Conservation (phyloP, 2,888 invertebrate species). For the Drosophila formosana region DNA sequence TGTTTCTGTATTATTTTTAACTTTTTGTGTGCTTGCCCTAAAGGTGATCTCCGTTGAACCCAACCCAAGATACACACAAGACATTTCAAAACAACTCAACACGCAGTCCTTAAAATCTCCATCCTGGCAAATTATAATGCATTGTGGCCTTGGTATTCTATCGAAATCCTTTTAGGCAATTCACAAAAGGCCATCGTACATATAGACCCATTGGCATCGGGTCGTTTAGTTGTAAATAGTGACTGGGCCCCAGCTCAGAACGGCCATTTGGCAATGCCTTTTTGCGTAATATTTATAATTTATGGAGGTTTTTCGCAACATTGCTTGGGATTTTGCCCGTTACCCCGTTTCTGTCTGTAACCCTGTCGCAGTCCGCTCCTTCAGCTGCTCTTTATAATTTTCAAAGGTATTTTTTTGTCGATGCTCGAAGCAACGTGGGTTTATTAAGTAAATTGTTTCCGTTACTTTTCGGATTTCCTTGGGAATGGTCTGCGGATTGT, state of each 20-base stretch:
- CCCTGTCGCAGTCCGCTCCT: conserved; percentile 8
- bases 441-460: conserved; percentile 74
- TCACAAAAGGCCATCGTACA: conserved; percentile 43
- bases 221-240: conserved; percentile 52
- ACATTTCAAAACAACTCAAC: conserved; percentile 6
- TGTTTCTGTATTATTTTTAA: conserved; percentile 28
- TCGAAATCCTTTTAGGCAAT: conserved; percentile 65
- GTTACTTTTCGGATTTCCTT: conserved; percentile 66
- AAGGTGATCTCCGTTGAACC: conserved; percentile 38
- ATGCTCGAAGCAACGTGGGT: conserved; percentile 44
- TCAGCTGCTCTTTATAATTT: conserved; percentile 58
- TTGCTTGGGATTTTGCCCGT: conserved; percentile 12
- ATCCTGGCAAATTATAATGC: conserved; percentile 47
- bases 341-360: background rate
- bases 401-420: conserved; percentile 53
- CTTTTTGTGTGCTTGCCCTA: conserved; percentile 14
- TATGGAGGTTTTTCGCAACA: conserved; percentile 56
- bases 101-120: conserved; percentile 20
- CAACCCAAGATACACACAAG: conserved; percentile 7
- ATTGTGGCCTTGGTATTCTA: conserved; percentile 43
- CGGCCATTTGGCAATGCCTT: conserved; percentile 50
- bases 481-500: conserved; percentile 46
- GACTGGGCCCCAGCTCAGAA: conserved; percentile 26
- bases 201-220: conserved; percentile 23
- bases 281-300: conserved; percentile 70